Conservation (phyloP, 2,113 vertebrate genomes). For the Sorex fumeus region DNA sequence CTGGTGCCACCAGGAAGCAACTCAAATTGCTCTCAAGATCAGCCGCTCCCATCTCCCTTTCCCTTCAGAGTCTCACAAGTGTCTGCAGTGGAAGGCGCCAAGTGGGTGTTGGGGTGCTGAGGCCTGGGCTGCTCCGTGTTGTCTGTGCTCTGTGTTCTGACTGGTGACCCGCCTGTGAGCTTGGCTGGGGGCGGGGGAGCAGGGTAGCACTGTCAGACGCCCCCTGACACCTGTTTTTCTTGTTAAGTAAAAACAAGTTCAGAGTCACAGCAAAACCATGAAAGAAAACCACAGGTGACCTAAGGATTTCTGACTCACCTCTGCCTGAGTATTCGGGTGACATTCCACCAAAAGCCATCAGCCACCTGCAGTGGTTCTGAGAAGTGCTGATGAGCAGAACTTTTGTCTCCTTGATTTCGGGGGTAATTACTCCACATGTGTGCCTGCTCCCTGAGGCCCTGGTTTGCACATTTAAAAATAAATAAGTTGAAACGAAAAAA, state of each 20-base stretch:
- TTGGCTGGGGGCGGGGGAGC: background rate
- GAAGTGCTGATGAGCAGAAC: conserved; percentile 80
- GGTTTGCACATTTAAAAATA: conserved; percentile 74
- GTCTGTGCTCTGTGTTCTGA: too few species aligned
- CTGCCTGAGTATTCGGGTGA: conserved; percentile 76
- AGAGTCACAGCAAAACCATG: conserved; percentile 91
- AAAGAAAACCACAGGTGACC: conserved; percentile 92
- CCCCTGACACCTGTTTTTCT: conserved; percentile 89
- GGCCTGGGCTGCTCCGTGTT: too few species aligned
- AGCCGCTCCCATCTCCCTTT: background rate
- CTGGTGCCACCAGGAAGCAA: accelerated
- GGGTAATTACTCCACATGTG: conserved; percentile 79
- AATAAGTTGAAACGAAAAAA: background rate
- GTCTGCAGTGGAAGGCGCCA: background rate
- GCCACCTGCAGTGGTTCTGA: conserved; percentile 87
- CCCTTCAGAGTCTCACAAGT: background rate
- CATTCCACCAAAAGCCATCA: conserved; percentile 85
- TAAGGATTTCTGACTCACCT: conserved; percentile 89
- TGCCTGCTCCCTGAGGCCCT: conserved; percentile 83
- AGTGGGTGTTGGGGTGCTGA: background rate
- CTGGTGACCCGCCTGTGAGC: background rate
- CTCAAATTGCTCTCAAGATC: too few species aligned
- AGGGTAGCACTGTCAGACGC: conserved; percentile 50
- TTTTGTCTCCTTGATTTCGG: conserved; percentile 77
- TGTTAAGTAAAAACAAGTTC: conserved; percentile 86